Conservation (phyloP, 2,888 invertebrate genomes). For the Dexiosoma caninum region DNA sequence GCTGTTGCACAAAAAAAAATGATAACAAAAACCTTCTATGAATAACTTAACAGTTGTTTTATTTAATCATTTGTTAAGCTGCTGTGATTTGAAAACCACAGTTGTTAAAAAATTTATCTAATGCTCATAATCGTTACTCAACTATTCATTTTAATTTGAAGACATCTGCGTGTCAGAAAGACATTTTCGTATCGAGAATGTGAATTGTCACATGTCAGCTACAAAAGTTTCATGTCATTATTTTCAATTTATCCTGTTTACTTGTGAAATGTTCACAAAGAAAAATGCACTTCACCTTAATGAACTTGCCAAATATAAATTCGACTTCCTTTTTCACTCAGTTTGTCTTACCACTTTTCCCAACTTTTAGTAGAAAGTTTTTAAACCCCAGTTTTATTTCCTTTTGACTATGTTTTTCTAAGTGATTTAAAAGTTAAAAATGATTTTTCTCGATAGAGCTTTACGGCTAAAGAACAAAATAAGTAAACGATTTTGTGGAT, state of each 20-base stretch:
- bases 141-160: too few relatives aligned
- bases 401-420: neutral
- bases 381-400: neutral
- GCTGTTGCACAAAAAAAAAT: too few relatives aligned
- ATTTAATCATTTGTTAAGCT: too few relatives aligned
- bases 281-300: neutral
- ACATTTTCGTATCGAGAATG: too few relatives aligned
- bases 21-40: too few relatives aligned
- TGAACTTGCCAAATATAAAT: neutral
- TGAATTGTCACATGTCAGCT: too few relatives aligned
- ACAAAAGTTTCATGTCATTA: too few relatives aligned
- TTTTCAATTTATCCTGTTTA: neutral
- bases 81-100: too few relatives aligned
- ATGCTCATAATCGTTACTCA: too few relatives aligned
- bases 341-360: neutral
- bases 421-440: constrained; percentile 22
- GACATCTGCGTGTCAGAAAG: too few relatives aligned
- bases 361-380: neutral
- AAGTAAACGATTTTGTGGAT: neutral
- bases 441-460: neutral
- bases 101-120: too few relatives aligned
- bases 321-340: neutral
- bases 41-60: too few relatives aligned
- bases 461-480: neutral
- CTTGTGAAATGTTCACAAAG: neutral